A percentile compares a stretch with the other conserved stretches of the same genome.
Conservation (phyloP, 2,888 invertebrate species). For the Xestia c-nigrum region DNA sequence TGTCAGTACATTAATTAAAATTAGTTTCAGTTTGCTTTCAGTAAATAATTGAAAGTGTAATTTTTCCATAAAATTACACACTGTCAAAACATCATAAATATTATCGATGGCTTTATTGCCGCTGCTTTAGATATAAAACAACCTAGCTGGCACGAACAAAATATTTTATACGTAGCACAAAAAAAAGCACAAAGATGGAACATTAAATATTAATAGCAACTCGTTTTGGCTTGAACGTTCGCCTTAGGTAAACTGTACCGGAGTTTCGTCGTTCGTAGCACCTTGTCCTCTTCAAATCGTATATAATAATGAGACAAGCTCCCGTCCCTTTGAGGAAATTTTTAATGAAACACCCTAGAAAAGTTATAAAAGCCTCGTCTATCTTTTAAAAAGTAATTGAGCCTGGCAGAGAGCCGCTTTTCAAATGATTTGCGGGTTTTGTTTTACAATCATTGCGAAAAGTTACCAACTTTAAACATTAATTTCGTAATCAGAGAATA, state of each 20-base stretch:
- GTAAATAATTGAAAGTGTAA: not conserved
- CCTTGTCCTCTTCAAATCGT: conserved; percentile 81
- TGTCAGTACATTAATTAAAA: conserved; percentile 9
- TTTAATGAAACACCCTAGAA: conserved; percentile 85
- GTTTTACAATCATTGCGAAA: conserved; percentile 70
- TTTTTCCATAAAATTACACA: conserved; percentile 11
- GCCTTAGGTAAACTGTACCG: conserved; percentile 74
- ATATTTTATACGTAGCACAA: conserved; percentile 53
- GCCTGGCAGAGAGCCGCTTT: conserved; percentile 72
- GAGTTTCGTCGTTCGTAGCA: conserved; percentile 75
- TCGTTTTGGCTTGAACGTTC: conserved; percentile 66
- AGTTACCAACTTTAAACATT: conserved; percentile 68
- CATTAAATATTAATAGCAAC: conserved; percentile 69
- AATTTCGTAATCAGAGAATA: conserved; percentile 66
- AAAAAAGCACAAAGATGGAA: conserved; percentile 54
- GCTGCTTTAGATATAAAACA: conserved; percentile 16
- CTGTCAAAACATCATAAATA: conserved; percentile 29
- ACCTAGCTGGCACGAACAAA: conserved; percentile 32
- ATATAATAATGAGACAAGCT: conserved; percentile 85
- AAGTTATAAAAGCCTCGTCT: conserved; percentile 81
- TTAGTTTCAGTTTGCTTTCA: conserved; percentile 22
- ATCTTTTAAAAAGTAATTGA: conserved; percentile 84
- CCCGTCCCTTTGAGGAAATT: conserved; percentile 81
- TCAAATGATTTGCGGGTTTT: conserved; percentile 74
- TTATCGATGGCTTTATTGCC: conserved; percentile 34